phyloP scores from a whole-genome alignment of 1,140 invertebrate genomes.

The Panagrolaimus sp. region DNA sequence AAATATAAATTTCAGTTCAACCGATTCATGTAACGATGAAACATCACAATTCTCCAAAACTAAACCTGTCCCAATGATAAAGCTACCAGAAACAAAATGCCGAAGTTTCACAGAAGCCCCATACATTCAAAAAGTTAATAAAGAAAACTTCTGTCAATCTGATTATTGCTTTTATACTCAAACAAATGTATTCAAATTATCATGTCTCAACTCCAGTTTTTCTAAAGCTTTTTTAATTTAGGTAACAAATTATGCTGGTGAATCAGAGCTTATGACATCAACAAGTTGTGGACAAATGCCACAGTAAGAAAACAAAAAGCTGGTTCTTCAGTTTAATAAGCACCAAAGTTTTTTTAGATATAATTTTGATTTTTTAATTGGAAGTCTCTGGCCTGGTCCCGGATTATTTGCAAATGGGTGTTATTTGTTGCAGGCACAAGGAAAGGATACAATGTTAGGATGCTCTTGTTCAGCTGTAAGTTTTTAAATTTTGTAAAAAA shows the following conservation, averaged over 20 bases:
- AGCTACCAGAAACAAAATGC: constrained; percentile 20
- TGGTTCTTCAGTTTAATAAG: too few species aligned
- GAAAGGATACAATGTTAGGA: constrained; percentile 23
- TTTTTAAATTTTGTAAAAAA: neutral
- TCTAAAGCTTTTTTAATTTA: constrained; percentile 8
- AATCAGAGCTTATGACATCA: constrained; percentile 17
- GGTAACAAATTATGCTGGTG: constrained; percentile 16
- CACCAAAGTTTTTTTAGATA: too few species aligned
- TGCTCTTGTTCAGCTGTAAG: constrained; percentile 31
- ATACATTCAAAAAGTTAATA: constrained; percentile 16
- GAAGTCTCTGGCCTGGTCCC: constrained; percentile 29
- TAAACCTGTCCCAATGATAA: constrained; percentile 20
- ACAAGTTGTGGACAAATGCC: constrained; percentile 30
- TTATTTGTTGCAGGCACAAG: constrained; percentile 25
- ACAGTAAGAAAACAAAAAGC: too few species aligned
- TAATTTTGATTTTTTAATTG: constrained; percentile 37
- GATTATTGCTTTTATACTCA: constrained; percentile 31
- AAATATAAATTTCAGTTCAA: neutral
- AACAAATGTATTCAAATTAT: constrained; percentile 21
- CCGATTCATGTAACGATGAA: constrained; percentile 17
- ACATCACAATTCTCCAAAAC: neutral
- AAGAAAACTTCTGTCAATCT: constrained; percentile 20
- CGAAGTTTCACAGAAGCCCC: constrained; percentile 8
- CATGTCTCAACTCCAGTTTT: neutral
- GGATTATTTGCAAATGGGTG: constrained; percentile 32